These are phyloP conservation scores for Neofelis nebulosa DNA, from an alignment of 2,113 vertebrate genomes.

Conservation along the genomic window DNA sequence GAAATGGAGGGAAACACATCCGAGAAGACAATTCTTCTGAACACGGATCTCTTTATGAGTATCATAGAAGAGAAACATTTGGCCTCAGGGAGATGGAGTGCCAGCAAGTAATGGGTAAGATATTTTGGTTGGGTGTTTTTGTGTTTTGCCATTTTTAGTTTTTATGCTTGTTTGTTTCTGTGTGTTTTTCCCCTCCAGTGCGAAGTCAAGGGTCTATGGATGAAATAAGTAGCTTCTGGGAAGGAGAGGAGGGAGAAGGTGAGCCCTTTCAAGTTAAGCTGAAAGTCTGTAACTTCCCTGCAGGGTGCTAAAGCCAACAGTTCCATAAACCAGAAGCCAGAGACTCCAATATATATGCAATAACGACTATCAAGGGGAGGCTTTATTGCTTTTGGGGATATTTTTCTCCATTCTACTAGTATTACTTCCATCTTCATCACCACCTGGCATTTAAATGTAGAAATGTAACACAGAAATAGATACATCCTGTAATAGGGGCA, in stretches of 20 bases:
- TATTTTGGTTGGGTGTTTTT: neutral
- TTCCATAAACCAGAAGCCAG: neutral
- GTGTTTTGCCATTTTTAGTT: neutral
- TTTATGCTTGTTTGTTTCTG: neutral
- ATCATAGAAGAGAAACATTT: neutral
- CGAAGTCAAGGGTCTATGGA: neutral
- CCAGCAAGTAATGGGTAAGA: neutral
- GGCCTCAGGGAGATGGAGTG: neutral
- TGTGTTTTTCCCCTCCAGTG: neutral
- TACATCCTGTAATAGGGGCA: neutral
- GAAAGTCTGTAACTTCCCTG: neutral
- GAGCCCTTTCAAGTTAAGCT: neutral
- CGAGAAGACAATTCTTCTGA: neutral
- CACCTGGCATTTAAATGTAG: neutral
- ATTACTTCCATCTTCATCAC: neutral
- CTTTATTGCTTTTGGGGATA: neutral
- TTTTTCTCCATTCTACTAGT: neutral
- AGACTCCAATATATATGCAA: fast-evolving
- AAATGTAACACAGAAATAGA: neutral
- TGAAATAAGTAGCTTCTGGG: neutral
- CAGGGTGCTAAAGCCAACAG: neutral
- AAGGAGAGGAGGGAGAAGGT: neutral
- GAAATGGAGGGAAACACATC: neutral
- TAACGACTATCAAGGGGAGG: neutral
- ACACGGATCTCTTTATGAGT: neutral